phyloP scores from a whole-genome alignment of 2,797 vertebrate species.

The Apodemus agrarius region DNA sequence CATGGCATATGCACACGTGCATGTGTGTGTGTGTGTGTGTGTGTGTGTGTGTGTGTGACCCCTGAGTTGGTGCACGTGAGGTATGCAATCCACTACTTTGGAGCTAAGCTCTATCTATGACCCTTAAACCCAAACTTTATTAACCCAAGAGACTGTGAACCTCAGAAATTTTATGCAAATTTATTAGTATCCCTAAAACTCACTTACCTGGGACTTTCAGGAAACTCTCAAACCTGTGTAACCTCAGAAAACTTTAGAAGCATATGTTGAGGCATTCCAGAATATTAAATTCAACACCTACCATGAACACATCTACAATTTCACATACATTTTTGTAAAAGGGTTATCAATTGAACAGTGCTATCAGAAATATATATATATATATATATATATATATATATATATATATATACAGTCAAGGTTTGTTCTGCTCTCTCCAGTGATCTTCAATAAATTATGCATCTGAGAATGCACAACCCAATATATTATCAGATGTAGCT shows the following conservation, averaged over 20 bases:
- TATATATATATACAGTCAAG: too few relatives aligned
- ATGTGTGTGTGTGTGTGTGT: not conserved
- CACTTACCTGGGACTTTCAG: not conserved
- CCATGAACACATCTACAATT: conserved; percentile 2
- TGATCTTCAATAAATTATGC: not conserved
- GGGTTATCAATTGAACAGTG: not conserved
- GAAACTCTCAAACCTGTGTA: conserved; percentile 10
- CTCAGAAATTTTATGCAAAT: not conserved
- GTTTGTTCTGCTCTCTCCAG: not conserved
- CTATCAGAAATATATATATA: conserved; percentile 17
- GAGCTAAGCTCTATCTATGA: not conserved
- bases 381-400: too few relatives aligned
- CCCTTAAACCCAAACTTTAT: not conserved
- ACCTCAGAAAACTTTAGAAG: conserved; percentile 18
- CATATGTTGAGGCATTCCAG: not conserved
- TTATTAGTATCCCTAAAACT: not conserved
- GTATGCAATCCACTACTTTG: not conserved
- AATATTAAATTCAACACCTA: not conserved
- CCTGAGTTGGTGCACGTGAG: not conserved
- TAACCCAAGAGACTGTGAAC: not conserved
- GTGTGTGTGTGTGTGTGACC: not conserved
- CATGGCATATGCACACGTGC: too few relatives aligned
- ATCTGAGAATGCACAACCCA: not conserved
- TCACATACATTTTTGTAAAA: conserved; percentile 23
- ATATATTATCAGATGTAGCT: too few relatives aligned